Percentiles rank a stretch among this genome's conserved stretches.
phyloP scores from a whole-genome alignment of 2,888 invertebrate species.

The Diplazon laetatorius region DNA sequence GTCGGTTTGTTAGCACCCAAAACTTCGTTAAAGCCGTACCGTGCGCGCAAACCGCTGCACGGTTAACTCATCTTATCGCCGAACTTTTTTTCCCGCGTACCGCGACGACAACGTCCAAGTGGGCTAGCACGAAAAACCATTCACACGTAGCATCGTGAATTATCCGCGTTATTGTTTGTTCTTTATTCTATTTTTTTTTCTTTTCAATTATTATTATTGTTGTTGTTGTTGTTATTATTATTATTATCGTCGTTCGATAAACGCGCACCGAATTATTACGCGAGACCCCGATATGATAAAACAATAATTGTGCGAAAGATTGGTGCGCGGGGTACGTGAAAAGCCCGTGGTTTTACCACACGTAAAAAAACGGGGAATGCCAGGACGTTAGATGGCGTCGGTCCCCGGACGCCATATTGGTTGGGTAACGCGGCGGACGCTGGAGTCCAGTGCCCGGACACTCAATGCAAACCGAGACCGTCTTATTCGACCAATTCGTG shows the following conservation, averaged over 20 bases:
- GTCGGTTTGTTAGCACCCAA: conserved; percentile 18
- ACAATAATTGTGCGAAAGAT: conserved; percentile 35
- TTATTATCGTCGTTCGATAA: no score
- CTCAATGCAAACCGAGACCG: no score
- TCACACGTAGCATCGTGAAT: conserved; percentile 55
- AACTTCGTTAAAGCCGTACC: conserved; percentile 45
- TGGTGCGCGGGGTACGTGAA: conserved; percentile 69
- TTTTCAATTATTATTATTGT: no score
- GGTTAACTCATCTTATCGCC: conserved; percentile 78
- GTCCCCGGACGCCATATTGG: conserved; percentile 75
- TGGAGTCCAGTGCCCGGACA: no score
- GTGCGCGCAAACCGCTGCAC: conserved; percentile 73
- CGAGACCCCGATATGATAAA: conserved; percentile 59
- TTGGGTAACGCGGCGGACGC: conserved; percentile 8
- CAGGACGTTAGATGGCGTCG: conserved; percentile 82
- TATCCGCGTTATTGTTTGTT: no score
- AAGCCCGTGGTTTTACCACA: conserved; percentile 74
- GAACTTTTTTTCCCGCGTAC: conserved; percentile 70
- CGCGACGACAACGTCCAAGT: conserved; percentile 31
- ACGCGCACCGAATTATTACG: conserved; percentile 20
- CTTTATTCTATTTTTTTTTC: no score
- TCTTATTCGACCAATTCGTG: no score
- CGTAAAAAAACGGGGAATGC: conserved; percentile 79
- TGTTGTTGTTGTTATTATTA: no score
- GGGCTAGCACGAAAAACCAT: conserved; percentile 60